These are phyloP conservation scores for Neodon shergylaensis DNA, from an alignment of 2,113 vertebrate genomes.

Conservation along the genomic window DNA sequence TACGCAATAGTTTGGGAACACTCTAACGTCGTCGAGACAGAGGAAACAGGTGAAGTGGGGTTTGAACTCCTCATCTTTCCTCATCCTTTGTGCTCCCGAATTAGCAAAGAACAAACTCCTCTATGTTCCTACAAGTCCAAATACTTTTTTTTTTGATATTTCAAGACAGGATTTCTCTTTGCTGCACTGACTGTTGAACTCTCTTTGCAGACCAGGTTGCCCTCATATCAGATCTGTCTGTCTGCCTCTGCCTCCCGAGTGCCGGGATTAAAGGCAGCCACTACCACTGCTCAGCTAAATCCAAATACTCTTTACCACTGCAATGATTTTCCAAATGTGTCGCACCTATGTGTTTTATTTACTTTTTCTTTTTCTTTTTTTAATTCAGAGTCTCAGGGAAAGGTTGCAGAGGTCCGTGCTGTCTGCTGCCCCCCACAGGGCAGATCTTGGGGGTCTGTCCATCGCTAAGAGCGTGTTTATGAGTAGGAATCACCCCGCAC, in stretches of 20 bases:
- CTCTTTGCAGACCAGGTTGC: background rate
- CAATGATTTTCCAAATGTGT: slow-evolving; percentile 9
- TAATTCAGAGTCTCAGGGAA: background rate
- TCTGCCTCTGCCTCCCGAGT: background rate
- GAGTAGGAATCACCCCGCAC: background rate
- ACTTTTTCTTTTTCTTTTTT: background rate
- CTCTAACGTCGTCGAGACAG: background rate
- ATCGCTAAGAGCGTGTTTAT: background rate
- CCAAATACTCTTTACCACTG: slow-evolving; percentile 6
- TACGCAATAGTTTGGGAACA: background rate
- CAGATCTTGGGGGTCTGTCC: background rate
- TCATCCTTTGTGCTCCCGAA: background rate
- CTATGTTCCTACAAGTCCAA: background rate
- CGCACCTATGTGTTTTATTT: background rate
- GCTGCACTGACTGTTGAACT: background rate
- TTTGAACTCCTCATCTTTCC: background rate
- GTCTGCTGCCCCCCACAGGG: background rate
- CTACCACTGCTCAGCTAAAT: background rate
- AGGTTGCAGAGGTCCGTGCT: background rate
- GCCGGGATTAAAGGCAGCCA: background rate
- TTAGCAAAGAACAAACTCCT: background rate
- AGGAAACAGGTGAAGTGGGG: background rate
- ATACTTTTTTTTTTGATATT: background rate
- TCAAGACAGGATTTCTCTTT: background rate
- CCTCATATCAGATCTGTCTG: background rate